phyloP scores from a whole-genome alignment of 2,797 vertebrate species.

The Hoplostethus mediterraneus region DNA sequence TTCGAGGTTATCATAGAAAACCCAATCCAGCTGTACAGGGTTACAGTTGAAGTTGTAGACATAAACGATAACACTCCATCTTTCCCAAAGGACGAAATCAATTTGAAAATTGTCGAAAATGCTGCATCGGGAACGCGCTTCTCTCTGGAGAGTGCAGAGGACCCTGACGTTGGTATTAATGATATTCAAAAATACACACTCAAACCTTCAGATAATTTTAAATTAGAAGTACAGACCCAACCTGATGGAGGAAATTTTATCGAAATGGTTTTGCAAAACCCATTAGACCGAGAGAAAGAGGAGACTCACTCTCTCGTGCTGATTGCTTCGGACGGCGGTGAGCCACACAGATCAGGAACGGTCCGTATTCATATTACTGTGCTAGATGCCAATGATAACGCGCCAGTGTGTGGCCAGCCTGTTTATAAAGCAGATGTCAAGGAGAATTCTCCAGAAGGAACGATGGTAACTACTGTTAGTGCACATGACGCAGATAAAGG shows the following conservation, averaged over 20 bases:
- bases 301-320: conserved; percentile 74
- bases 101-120: conserved; percentile 64
- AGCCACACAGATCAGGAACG: conserved; percentile 80
- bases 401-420: conserved; percentile 79
- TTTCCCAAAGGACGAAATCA: conserved; percentile 65
- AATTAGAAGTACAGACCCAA: conserved; percentile 60
- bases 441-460: conserved; percentile 78
- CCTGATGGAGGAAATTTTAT: conserved; percentile 53
- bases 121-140: conserved; percentile 42
- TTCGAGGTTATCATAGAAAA: conserved; percentile 82
- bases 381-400: conserved; percentile 87
- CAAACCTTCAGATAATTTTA: conserved; percentile 58
- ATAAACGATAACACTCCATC: conserved; percentile 79
- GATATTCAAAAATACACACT: conserved; percentile 73
- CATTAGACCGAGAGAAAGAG: conserved; percentile 74
- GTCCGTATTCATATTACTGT: conserved; percentile 80
- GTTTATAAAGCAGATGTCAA: conserved; percentile 79
- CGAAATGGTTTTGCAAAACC: conserved; percentile 80
- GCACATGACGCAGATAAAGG: conserved; percentile 86
- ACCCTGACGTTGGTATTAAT: conserved; percentile 71
- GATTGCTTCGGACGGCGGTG: conserved; percentile 84
- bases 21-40: conserved; percentile 78
- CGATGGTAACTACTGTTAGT: conserved; percentile 75
- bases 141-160: conserved; percentile 52
- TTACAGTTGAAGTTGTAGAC: conserved; percentile 77